phyloP scores from a whole-genome alignment of 2,113 vertebrate species.

The Ammodramus savannarum region DNA sequence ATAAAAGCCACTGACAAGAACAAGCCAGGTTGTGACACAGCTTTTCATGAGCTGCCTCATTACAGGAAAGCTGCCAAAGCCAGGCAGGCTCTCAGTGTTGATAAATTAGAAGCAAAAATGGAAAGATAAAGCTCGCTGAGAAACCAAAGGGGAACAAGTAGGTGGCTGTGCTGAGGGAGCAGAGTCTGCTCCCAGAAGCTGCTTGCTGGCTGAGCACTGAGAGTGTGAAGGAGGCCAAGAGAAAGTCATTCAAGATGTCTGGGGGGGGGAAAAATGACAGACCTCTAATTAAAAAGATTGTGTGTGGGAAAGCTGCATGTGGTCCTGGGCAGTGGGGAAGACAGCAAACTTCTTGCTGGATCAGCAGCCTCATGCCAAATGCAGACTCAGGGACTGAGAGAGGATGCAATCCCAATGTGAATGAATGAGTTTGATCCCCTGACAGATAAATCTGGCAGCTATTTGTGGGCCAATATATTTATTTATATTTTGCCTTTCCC shows the following conservation, averaged over 20 bases:
- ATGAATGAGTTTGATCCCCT: neutral
- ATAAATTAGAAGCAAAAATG: constrained; percentile 12
- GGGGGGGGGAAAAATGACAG: neutral
- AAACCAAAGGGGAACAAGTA: neutral
- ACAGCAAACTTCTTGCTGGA: neutral
- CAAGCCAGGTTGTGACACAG: neutral
- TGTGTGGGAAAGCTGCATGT: neutral
- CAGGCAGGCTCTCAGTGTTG: neutral
- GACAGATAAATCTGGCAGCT: neutral
- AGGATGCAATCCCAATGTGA: neutral
- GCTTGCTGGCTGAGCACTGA: neutral
- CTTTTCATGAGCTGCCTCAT: neutral
- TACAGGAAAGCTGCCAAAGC: constrained; percentile 14
- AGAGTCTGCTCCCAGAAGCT: neutral
- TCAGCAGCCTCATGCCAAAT: neutral
- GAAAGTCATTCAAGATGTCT: neutral
- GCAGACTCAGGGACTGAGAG: neutral
- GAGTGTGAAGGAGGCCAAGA: neutral
- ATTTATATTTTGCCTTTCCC: neutral
- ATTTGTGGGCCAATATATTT: neutral
- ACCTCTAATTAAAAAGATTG: neutral
- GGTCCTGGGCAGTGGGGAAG: neutral
- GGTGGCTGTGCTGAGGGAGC: neutral
- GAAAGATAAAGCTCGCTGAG: neutral
- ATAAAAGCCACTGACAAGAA: constrained; percentile 16